phyloP scores from a whole-genome alignment of 2,797 vertebrate genomes.

The Oophaga sylvatica region DNA sequence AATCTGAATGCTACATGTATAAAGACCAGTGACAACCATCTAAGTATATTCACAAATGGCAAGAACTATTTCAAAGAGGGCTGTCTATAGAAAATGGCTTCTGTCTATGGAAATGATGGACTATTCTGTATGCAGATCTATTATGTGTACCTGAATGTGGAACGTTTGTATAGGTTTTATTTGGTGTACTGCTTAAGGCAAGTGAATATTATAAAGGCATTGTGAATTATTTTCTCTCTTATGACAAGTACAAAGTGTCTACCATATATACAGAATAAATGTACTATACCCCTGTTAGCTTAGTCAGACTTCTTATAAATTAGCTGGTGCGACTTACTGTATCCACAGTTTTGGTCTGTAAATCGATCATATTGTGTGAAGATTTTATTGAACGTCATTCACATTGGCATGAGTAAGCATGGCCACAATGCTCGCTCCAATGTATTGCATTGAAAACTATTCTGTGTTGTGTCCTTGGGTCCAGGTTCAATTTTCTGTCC shows the following conservation, averaged over 20 bases:
- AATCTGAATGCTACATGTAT: not conserved
- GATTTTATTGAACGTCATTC: not conserved
- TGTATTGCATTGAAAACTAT: not conserved
- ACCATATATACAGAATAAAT: not conserved
- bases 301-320: not conserved
- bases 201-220: slow-evolving; percentile 41
- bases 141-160: slow-evolving; percentile 41
- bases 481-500: not conserved
- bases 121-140: not conserved
- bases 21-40: not conserved
- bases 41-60: not conserved
- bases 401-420: not conserved
- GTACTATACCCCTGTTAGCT: not conserved
- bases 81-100: no score
- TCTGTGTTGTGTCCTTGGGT: not conserved
- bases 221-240: not conserved
- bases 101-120: not conserved
- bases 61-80: not conserved
- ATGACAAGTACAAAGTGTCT: not conserved
- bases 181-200: slow-evolving; percentile 58
- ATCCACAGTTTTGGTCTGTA: slow-evolving; percentile 47
- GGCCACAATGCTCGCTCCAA: not conserved
- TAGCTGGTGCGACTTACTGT: not conserved
- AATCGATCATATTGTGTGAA: not conserved
- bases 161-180: not conserved